Evolutionary conservation across 2,113 vertebrate species (phyloP).

Genomic region (Pycnonotus jocosus): DNA sequence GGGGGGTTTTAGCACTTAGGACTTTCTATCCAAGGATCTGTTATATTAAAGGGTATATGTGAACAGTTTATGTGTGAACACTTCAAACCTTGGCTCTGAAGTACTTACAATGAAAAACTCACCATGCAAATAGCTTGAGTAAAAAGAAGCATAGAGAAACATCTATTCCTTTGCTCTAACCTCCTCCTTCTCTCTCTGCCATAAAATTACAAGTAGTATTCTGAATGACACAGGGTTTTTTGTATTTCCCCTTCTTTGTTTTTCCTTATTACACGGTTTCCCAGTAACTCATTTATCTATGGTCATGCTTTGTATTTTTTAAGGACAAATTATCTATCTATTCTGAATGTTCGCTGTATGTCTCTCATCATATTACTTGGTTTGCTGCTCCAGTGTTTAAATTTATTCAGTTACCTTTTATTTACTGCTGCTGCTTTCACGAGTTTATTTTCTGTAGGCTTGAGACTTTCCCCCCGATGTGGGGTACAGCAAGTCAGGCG

Average conservation of each 20-base stretch:
- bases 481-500: accelerated
- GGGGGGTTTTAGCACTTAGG: accelerated
- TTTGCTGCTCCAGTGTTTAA: neutral
- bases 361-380: neutral
- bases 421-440: neutral
- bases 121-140: neutral
- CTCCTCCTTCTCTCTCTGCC: neutral
- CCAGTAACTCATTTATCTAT: neutral
- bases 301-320: neutral
- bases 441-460: neutral
- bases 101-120: neutral
- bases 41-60: neutral
- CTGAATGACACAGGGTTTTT: neutral
- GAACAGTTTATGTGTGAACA: neutral
- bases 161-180: neutral
- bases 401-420: neutral
- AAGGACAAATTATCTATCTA: neutral
- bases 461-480: accelerated
- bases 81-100: neutral
- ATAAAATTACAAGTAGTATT: neutral
- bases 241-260: neutral
- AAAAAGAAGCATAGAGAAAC: neutral
- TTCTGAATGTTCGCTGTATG: neutral
- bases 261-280: neutral
- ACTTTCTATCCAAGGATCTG: neutral